Evolutionary conservation across 1,140 invertebrate genomes (phyloP).

Genomic region (Linepithema humile): DNA sequence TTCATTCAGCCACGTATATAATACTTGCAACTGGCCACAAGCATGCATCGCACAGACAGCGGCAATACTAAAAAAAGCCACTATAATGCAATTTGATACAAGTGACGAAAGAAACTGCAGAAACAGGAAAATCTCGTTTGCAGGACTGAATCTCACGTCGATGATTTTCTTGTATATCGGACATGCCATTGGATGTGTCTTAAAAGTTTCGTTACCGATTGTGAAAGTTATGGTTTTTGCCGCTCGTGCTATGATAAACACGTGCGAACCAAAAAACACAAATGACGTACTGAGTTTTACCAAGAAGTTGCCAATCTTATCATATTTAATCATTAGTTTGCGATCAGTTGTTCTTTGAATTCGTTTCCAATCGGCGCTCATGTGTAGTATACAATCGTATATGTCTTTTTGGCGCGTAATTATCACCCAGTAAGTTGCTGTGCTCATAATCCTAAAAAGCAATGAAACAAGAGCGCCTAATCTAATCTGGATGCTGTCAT

Average conservation of each 20-base stretch:
- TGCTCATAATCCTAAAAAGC: constrained; percentile 72
- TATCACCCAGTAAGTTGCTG: constrained; percentile 72
- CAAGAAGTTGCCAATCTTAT: constrained; percentile 29
- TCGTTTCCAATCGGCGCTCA: constrained; percentile 71
- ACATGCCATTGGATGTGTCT: constrained; percentile 40
- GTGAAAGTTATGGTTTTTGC: neutral
- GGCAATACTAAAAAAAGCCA: constrained; percentile 53
- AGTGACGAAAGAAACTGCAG: constrained; percentile 45
- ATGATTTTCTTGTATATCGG: constrained; percentile 53
- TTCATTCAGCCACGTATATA: constrained; percentile 46
- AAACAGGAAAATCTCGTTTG: constrained; percentile 61
- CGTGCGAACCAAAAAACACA: constrained; percentile 32
- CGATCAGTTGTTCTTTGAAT: constrained; percentile 24
- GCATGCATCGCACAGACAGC: constrained; percentile 61
- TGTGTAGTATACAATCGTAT: constrained; percentile 64
- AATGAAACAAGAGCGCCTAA: constrained; percentile 72
- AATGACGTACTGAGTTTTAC: constrained; percentile 26
- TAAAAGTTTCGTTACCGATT: constrained; percentile 58
- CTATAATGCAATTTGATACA: constrained; percentile 24
- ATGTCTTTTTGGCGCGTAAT: constrained; percentile 63
- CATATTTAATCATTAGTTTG: constrained; percentile 44
- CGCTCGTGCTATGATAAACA: constrained; percentile 46
- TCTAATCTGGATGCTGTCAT: constrained; percentile 59
- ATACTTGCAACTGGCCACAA: constrained; percentile 51
- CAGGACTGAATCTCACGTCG: constrained; percentile 55